A percentile compares a stretch with the other conserved stretches of the same genome.
Evolutionary conservation across 2,113 vertebrate species (phyloP).

Genomic region (Parotia lawesii): DNA sequence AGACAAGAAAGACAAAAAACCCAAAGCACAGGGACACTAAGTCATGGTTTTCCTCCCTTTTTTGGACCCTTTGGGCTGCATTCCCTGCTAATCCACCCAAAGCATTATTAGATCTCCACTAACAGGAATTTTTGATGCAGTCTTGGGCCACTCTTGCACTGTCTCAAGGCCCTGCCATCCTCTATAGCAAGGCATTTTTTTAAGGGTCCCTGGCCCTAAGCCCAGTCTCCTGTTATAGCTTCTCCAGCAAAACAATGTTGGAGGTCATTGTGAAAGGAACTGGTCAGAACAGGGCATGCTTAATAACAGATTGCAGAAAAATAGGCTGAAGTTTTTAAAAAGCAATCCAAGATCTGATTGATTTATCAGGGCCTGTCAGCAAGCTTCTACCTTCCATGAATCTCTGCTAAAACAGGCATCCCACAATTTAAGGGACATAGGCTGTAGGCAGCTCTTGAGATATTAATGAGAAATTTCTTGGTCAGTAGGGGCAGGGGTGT

Average conservation of each 20-base stretch:
- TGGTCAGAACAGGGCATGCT: neutral
- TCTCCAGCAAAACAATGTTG: neutral
- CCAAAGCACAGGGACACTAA: neutral
- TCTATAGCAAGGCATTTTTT: neutral
- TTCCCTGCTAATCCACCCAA: neutral
- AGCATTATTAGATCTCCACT: neutral
- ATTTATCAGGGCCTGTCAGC: constrained; percentile 13
- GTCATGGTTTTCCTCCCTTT: neutral
- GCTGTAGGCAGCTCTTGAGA: neutral
- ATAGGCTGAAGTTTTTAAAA: constrained; percentile 7
- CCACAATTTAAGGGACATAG: neutral
- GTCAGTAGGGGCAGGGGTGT: neutral
- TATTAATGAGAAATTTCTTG: neutral
- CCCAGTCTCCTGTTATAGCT: neutral
- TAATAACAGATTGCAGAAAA: neutral
- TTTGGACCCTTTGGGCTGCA: neutral
- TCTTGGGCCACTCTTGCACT: neutral
- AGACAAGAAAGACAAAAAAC: neutral
- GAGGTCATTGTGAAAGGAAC: neutral
- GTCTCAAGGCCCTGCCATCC: neutral
- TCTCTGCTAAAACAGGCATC: neutral
- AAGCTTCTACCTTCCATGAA: neutral
- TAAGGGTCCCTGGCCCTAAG: neutral
- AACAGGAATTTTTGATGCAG: neutral
- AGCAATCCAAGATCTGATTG: neutral